These are phyloP conservation scores for Drosophila cracens DNA, from an alignment of 2,888 invertebrate genomes.

Conservation along the genomic window DNA sequence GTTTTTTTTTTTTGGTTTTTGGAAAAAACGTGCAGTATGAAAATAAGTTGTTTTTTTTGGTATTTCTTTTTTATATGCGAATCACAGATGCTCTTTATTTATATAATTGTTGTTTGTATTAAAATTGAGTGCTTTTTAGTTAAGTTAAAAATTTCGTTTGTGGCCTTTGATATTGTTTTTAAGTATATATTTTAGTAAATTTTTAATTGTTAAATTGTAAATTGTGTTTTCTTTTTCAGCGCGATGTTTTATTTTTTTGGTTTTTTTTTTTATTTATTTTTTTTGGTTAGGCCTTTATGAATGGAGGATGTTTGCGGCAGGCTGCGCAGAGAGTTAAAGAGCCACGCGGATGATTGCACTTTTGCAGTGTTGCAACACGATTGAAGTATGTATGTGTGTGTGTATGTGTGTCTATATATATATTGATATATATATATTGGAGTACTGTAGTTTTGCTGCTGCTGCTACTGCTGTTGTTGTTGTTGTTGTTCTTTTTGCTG, in stretches of 20 bases:
- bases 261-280: slow-evolving; percentile 23
- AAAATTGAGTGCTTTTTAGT: slow-evolving; percentile 32
- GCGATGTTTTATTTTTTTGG: slow-evolving; percentile 11
- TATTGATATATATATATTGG: slow-evolving; percentile 1
- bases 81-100: slow-evolving; percentile 79
- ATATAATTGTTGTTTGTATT: slow-evolving; percentile 47
- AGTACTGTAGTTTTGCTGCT: slow-evolving; percentile 29
- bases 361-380: slow-evolving; percentile 8
- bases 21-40: slow-evolving; percentile 79
- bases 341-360: slow-evolving; percentile 19
- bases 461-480: slow-evolving; percentile 34
- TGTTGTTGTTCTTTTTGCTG: slow-evolving; percentile 39
- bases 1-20: slow-evolving; percentile 37
- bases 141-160: slow-evolving; percentile 10
- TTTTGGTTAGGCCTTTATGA: slow-evolving; percentile 83
- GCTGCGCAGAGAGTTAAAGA: slow-evolving; percentile 52
- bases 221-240: slow-evolving; percentile 25
- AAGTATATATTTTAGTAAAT: slow-evolving; percentile 21
- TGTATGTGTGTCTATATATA: not conserved
- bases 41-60: slow-evolving; percentile 70
- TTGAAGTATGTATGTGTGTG: not conserved
- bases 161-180: slow-evolving; percentile 32
- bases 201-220: slow-evolving; percentile 28
- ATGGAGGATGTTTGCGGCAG: slow-evolving; percentile 85
- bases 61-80: slow-evolving; percentile 64